Evolutionary conservation across 2,797 vertebrate genomes (phyloP), one percentile per base, ranked within the genome.

Genomic region (Triplophysa yarkandensis): DNA sequence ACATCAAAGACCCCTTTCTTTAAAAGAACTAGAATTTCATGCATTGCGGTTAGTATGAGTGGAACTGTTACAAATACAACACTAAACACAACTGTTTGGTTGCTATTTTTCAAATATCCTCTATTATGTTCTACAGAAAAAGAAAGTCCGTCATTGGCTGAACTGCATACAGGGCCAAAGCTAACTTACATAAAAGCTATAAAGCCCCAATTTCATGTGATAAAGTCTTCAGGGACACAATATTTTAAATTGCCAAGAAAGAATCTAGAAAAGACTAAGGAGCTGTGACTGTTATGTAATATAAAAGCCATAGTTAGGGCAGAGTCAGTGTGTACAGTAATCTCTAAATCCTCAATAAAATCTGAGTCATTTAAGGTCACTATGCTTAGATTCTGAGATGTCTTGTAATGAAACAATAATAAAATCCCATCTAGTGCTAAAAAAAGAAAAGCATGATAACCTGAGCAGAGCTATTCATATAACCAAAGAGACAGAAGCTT

Each of bases 261-360:
- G 2, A 28, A 44, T 30, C 43, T 44, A 25, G 17, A 69, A 44
- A 5, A 39, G 25, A 13, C 52, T 55, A 16, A 55, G 27, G 25
- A 55, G 2, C 36, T 69, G 3, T 57, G 9, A 43, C 3, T 14
- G 14, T 58, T 69, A 44, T 58, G 36, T 28, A 69, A 58, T 44
- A 43, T 43, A 16, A 41, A 58, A 11, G 25, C 52, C 30, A 60
- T 28, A 2, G 10, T 4, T 17, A 27, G 4, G 32, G 36, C 16
- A 19, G 57, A 60, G 57, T 60, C 17, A 19, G 36, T 43, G 36
- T 23, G 13, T 23, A 34, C 28, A 48, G 28, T 21, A n/a, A 14
- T 9, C 64, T 32, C 46, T 14, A 25, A 11, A 25, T 52, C 50
- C 21, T 52, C 11, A 1, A 23, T 25, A 25, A 54, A 13, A 54